Conservation (phyloP, 2,797 vertebrate species). For the Bryconaethiops microstoma region DNA sequence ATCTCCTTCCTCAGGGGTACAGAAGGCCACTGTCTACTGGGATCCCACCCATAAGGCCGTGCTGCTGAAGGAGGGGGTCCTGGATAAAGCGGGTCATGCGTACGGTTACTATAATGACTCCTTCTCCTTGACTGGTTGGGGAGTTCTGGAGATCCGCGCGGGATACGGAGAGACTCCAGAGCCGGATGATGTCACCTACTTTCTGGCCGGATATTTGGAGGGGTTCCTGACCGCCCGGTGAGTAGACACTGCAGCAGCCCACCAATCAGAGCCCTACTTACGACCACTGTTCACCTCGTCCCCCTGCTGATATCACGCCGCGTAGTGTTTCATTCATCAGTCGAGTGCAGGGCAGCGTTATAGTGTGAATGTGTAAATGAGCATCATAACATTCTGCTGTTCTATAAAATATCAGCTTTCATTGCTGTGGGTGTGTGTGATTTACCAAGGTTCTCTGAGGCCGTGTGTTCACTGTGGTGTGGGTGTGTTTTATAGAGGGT, state of each 20-base stretch:
- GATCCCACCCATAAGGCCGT: constrained; percentile 73
- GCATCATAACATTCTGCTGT: too few relatives aligned
- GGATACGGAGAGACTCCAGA: constrained; percentile 81
- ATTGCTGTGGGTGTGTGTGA: too few relatives aligned
- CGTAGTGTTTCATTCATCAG: too few relatives aligned
- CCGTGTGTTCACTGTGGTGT: too few relatives aligned
- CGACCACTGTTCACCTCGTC: too few relatives aligned
- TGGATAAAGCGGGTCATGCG: constrained; percentile 83
- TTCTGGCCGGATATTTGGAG: constrained; percentile 87
- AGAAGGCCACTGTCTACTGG: constrained; percentile 86
- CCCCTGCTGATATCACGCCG: too few relatives aligned
- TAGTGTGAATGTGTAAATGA: too few relatives aligned
- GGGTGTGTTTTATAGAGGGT: too few relatives aligned
- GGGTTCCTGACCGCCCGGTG: constrained; percentile 90
- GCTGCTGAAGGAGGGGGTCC: constrained; percentile 73
- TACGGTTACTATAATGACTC: constrained; percentile 88
- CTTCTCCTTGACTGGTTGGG: constrained; percentile 84
- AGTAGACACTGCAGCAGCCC: constrained; percentile 57
- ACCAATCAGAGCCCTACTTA: too few relatives aligned
- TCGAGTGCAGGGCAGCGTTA: too few relatives aligned
- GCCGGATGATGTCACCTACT: constrained; percentile 82
- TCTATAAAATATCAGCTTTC: too few relatives aligned
- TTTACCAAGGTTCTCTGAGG: too few relatives aligned
- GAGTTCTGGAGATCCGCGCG: constrained; percentile 85
- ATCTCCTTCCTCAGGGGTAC: constrained; percentile 59